Evolutionary conservation across 2,888 invertebrate genomes (phyloP), one percentile per base, ranked within the genome.

Genomic region (Eumerus sabulonum): DNA sequence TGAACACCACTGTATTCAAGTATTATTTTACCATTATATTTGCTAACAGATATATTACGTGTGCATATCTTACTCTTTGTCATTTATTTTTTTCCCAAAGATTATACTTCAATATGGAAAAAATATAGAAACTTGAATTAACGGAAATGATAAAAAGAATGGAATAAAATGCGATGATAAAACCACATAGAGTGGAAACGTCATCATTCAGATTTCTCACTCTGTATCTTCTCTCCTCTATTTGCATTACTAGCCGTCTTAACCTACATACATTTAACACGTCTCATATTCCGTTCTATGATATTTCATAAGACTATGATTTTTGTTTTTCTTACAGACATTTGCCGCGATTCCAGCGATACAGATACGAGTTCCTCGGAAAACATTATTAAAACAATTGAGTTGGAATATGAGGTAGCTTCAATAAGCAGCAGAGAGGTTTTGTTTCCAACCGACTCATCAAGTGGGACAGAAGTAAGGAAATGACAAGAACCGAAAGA

Each of bases 401-500:
- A 85, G 18, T 79, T 88, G 48, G 90, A 91, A 86, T 91, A 89
- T 85, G 91, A 91, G 84, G 91, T 92, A 4, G 91, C 89, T 17
- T 91, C 91, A 42, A 67, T 74, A 50, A 82, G 82, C 57, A 91
- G 89, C 36, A 91, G 91, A 44, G 92, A 91, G 48, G 88, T 88
- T 67, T 86, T 87, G 14, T 89, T 89, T 48, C 84, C 85, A 35
- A 87, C 85, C 12, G 89, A 89, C 81, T 90, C 91, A 1, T 91
- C 92, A 1, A 91, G 90, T 70, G 90, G 90, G 56, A 91, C 91
- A 82, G 92, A 92, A 84, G 90, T 90, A 85, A 83, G 72, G 53
- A 44, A 45, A 42, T 4, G 27, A 27, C 3, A 7, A 2, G 27
- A 27, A 27, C 27, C 2, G 7, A 57, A 16, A 42, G 50, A 17